A percentile compares a stretch with the other conserved stretches of the same genome.
Evolutionary conservation across 92 coral and sea anemone genomes (phyloP).

Genomic region (Parazoanthus darwini): DNA sequence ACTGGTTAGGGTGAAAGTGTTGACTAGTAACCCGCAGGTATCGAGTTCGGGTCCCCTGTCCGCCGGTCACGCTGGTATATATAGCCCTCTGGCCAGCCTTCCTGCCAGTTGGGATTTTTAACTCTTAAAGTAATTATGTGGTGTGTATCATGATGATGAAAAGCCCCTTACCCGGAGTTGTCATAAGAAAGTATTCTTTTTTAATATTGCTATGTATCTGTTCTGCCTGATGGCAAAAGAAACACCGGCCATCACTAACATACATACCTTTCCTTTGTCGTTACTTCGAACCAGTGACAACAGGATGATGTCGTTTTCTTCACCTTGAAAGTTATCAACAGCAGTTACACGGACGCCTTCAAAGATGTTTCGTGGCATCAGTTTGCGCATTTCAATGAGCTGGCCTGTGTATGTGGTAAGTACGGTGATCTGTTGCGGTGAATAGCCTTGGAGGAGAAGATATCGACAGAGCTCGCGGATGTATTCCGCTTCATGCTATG

Average conservation of each 20-base stretch:
- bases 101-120: too few species aligned
- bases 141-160: too few species aligned
- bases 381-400: slow-evolving; percentile 59
- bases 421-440: slow-evolving; percentile 69
- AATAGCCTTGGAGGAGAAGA: slow-evolving; percentile 80
- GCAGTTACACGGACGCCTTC: slow-evolving; percentile 85
- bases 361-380: slow-evolving; percentile 72
- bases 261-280: slow-evolving; percentile 41
- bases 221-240: too few species aligned
- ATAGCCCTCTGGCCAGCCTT: too few species aligned
- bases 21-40: too few species aligned
- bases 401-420: slow-evolving; percentile 93
- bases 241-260: neutral
- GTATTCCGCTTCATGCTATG: slow-evolving; percentile 75
- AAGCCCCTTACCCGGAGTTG: too few species aligned
- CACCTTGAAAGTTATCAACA: slow-evolving; percentile 96
- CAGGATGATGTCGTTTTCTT: slow-evolving; percentile 82
- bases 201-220: neutral
- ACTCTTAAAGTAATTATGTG: too few species aligned
- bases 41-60: too few species aligned
- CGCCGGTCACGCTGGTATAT: too few species aligned
- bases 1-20: too few species aligned
- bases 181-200: too few species aligned
- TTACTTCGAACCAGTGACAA: slow-evolving; percentile 82
- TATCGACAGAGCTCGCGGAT: slow-evolving; percentile 84